Conservation (phyloP, 2,113 vertebrate genomes). For the Spilogale gracilis region DNA sequence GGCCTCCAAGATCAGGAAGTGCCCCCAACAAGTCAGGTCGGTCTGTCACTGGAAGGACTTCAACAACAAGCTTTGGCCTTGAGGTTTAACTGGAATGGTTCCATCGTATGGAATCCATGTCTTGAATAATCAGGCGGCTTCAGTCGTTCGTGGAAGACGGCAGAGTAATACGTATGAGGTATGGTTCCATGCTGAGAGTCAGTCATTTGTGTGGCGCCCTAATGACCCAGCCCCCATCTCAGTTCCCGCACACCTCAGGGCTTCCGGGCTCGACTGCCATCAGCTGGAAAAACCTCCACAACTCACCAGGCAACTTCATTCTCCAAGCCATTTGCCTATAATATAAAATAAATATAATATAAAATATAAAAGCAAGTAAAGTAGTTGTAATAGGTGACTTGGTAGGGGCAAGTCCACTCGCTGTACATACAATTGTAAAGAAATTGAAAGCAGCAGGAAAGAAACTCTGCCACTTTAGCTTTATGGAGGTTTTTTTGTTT, state of each 20-base stretch:
- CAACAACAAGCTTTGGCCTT: conserved; percentile 19
- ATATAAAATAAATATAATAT: not conserved
- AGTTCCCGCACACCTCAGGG: conserved; percentile 33
- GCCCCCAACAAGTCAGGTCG: conserved; percentile 38
- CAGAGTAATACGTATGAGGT: not conserved
- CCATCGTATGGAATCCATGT: conserved; percentile 64
- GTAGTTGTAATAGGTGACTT: conserved; percentile 49
- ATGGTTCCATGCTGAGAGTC: not conserved
- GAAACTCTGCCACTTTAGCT: conserved; percentile 51
- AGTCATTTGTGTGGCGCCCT: not conserved
- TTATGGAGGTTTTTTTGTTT: not conserved
- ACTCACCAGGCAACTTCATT: not conserved
- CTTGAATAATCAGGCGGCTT: conserved; percentile 51
- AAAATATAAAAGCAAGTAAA: conserved; percentile 66
- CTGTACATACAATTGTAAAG: conserved; percentile 58
- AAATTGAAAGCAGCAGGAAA: conserved; percentile 71
- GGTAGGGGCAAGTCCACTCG: conserved; percentile 48
- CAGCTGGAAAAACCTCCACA: not conserved
- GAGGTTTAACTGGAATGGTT: conserved; percentile 45
- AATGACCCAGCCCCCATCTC: not conserved
- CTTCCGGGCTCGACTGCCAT: not conserved
- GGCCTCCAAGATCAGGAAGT: not conserved
- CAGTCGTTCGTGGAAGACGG: not conserved
- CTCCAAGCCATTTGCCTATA: conserved; percentile 67
- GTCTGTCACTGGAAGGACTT: conserved; percentile 68